phyloP scores from a whole-genome alignment of 2,888 invertebrate genomes.

The Coenonympha arcania region DNA sequence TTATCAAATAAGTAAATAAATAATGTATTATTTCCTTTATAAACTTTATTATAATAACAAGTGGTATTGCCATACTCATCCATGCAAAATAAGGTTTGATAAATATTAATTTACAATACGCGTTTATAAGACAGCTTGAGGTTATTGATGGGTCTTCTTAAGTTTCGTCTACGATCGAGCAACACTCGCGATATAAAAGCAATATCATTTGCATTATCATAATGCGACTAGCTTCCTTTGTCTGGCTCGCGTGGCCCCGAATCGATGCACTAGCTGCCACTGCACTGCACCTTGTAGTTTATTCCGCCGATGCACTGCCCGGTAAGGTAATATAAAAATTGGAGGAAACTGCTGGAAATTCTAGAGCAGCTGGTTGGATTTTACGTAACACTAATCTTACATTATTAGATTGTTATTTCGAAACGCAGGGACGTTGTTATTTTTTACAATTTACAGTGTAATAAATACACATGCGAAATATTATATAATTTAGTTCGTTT shows the following conservation, averaged over 20 bases:
- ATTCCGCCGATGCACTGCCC: constrained; percentile 11
- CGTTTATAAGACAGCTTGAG: background rate
- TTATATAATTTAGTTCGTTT: too few relatives aligned
- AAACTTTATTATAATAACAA: too few relatives aligned
- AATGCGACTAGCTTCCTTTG: constrained; percentile 41
- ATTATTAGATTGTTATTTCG: background rate
- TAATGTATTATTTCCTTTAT: too few relatives aligned
- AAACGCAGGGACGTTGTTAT: background rate
- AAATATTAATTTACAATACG: background rate
- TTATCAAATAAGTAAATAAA: too few relatives aligned
- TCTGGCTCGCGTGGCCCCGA: constrained; percentile 36
- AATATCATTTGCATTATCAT: constrained; percentile 36
- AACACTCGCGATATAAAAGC: constrained; percentile 21
- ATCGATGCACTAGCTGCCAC: constrained; percentile 38
- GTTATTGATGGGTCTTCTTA: constrained; percentile 12
- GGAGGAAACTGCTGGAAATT: background rate
- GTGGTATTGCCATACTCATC: too few relatives aligned
- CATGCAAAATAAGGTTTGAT: too few relatives aligned
- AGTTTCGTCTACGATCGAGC: background rate
- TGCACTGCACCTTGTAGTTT: too few relatives aligned
- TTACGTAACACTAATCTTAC: background rate
- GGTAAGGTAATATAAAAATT: constrained; percentile 13
- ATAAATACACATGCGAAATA: too few relatives aligned
- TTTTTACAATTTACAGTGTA: too few relatives aligned
- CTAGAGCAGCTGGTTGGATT: background rate